A percentile compares a stretch with the other conserved stretches of the same genome.
Evolutionary conservation across 2,888 invertebrate genomes (phyloP).

Genomic region (Eugnorisma glareosa): DNA sequence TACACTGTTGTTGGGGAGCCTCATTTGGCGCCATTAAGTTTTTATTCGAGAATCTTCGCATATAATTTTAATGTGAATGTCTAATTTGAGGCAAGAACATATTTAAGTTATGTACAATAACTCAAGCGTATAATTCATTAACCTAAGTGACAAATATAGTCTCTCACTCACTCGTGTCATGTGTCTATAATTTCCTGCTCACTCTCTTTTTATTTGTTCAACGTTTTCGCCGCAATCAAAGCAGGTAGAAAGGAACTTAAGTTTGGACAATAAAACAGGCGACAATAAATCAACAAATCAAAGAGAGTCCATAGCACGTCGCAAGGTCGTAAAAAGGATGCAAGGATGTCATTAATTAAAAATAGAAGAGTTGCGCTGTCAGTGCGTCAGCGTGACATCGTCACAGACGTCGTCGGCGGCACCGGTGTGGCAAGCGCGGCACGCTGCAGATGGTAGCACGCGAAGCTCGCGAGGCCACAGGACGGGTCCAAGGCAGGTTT

Average conservation of each 20-base stretch:
- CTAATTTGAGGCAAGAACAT: slow-evolving; percentile 39
- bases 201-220: slow-evolving; percentile 5
- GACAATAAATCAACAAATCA: slow-evolving; percentile 26
- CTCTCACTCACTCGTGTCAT: slow-evolving; percentile 6
- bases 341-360: slow-evolving; percentile 45
- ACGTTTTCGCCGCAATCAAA: neutral
- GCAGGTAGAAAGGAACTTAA: neutral
- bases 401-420: slow-evolving; percentile 61
- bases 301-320: slow-evolving; percentile 12
- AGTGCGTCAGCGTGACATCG: slow-evolving; percentile 39
- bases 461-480: slow-evolving; percentile 81
- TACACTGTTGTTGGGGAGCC: slow-evolving; percentile 64
- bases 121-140: slow-evolving; percentile 34
- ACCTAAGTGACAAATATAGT: slow-evolving; percentile 34
- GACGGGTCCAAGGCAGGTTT: slow-evolving; percentile 87
- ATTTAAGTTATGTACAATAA: slow-evolving; percentile 19
- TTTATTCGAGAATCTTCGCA: slow-evolving; percentile 58
- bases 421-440: slow-evolving; percentile 61
- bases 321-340: slow-evolving; percentile 13
- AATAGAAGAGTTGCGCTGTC: slow-evolving; percentile 36
- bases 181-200: slow-evolving; percentile 10
- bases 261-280: slow-evolving; percentile 6
- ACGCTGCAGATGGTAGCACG: slow-evolving; percentile 70
- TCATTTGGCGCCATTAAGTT: slow-evolving; percentile 56
- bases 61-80: slow-evolving; percentile 39